Evolutionary conservation across 2,888 invertebrate genomes (phyloP).

Genomic region (Lampropteryx suffumata): DNA sequence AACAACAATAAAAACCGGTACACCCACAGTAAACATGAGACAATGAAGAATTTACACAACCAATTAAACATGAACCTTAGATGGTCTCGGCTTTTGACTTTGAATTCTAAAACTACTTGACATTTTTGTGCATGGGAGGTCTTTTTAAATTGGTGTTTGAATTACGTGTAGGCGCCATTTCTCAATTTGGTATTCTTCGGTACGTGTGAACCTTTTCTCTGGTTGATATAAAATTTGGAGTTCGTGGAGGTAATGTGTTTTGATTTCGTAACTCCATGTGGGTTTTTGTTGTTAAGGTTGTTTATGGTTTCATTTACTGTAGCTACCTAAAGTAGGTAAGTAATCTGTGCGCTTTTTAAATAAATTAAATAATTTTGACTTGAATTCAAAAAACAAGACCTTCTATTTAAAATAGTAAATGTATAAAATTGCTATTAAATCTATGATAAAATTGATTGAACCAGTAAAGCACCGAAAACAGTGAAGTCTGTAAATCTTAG

Average conservation of each 20-base stretch:
- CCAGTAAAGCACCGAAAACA: too few relatives aligned
- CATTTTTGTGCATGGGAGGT: constrained; percentile 33
- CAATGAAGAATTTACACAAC: constrained; percentile 59
- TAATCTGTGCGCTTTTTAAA: too few relatives aligned
- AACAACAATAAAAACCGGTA: constrained; percentile 62
- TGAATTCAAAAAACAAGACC: too few relatives aligned
- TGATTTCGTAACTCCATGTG: constrained; percentile 55
- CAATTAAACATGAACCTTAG: constrained; percentile 45
- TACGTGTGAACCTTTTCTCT: constrained; percentile 57
- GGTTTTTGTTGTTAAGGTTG: constrained; percentile 1
- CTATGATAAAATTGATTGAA: too few relatives aligned
- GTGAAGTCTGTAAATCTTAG: too few relatives aligned
- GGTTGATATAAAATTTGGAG: constrained; percentile 58
- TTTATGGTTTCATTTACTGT: constrained; percentile 11
- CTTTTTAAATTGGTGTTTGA: constrained; percentile 40
- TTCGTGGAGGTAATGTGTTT: constrained; percentile 46
- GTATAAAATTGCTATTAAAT: too few relatives aligned
- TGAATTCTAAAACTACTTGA: constrained; percentile 22
- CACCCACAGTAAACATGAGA: constrained; percentile 65
- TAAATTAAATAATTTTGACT: too few relatives aligned
- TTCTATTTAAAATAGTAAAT: too few relatives aligned
- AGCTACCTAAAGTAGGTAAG: too few relatives aligned
- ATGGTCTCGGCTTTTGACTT: constrained; percentile 32
- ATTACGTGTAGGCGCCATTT: constrained; percentile 57
- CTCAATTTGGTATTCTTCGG: constrained; percentile 51